phyloP scores from a whole-genome alignment of 1,140 invertebrate genomes.

The Magallana gigas region DNA sequence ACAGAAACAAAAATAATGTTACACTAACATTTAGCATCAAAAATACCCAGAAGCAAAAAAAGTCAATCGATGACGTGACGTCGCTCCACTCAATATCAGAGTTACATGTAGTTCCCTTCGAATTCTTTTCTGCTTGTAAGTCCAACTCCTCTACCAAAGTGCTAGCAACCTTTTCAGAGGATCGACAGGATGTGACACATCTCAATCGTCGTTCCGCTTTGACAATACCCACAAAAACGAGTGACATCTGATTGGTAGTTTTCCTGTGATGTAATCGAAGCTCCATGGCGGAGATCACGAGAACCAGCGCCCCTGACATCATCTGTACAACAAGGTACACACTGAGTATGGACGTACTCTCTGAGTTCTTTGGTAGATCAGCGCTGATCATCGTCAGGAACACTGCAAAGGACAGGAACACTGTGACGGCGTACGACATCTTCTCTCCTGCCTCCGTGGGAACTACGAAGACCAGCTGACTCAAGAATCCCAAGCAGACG shows the following conservation, averaged over 20 bases:
- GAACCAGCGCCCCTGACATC: neutral
- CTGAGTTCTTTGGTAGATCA: conserved; percentile 82
- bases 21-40: neutral
- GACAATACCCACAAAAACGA: neutral
- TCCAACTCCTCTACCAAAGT: neutral
- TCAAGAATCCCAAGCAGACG: conserved; percentile 81
- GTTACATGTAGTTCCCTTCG: neutral
- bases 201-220: neutral
- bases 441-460: conserved; percentile 82
- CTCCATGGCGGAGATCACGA: neutral
- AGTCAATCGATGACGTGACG: neutral
- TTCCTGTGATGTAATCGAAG: conserved; percentile 33
- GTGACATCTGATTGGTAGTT: neutral
- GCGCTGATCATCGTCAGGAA: conserved; percentile 82
- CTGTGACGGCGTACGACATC: conserved; percentile 81
- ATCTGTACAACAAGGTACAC: conserved; percentile 34
- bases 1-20: conserved; percentile 2
- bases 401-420: conserved; percentile 82
- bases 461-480: conserved; percentile 82
- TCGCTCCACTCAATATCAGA: conserved; percentile 5
- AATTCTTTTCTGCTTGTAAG: neutral
- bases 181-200: neutral
- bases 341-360: conserved; percentile 78
- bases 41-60: neutral
- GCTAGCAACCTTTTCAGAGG: neutral